These are phyloP conservation scores for Seira sanloemensis DNA, from an alignment of 2,888 invertebrate species.

Conservation along the genomic window DNA sequence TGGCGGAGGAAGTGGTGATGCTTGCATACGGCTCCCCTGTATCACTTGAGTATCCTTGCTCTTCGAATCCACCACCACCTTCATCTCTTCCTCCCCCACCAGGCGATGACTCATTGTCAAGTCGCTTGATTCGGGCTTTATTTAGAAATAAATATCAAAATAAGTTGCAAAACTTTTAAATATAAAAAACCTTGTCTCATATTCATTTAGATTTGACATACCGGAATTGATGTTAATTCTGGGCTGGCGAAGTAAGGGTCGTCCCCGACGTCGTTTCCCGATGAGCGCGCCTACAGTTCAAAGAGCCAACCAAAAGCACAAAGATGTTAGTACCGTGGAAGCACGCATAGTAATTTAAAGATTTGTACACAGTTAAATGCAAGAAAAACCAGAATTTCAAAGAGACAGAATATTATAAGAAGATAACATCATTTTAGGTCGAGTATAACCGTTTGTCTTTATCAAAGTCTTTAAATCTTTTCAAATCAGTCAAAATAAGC, in stretches of 20 bases:
- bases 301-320: constrained; percentile 19
- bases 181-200: no score
- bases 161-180: no score
- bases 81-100: constrained; percentile 56
- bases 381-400: constrained; percentile 51
- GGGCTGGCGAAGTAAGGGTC: constrained; percentile 82
- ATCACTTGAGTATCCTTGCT: constrained; percentile 61
- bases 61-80: constrained; percentile 64
- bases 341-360: neutral
- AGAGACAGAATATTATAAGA: constrained; percentile 57
- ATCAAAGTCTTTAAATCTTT: neutral
- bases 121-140: constrained; percentile 78
- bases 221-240: no score
- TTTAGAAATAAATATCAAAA: no score
- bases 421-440: constrained; percentile 7
- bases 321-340: neutral
- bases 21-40: constrained; percentile 51
- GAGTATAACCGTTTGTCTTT: neutral
- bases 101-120: constrained; percentile 68
- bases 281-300: constrained; percentile 57
- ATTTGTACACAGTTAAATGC: constrained; percentile 47
- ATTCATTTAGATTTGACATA: no score
- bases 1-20: constrained; percentile 39
- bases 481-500: neutral
- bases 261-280: constrained; percentile 77